phyloP scores from a whole-genome alignment of 2,797 vertebrate genomes.

The Knipowitschia caucasica region DNA sequence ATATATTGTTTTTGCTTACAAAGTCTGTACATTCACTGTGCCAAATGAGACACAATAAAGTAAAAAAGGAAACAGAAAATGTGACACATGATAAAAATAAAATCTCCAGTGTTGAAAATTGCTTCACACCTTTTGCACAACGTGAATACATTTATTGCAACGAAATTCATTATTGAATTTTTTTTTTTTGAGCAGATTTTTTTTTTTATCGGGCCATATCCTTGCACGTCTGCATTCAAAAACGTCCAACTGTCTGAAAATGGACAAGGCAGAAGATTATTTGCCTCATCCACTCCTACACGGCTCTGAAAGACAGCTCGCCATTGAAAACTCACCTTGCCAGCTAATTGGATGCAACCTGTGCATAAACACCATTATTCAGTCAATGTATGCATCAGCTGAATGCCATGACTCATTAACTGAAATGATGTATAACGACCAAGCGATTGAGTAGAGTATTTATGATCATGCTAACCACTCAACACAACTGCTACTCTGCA shows the following conservation, averaged over 20 bases:
- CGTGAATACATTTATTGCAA: no score
- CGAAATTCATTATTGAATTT: no score
- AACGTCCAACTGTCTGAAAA: background rate
- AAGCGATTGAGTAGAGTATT: background rate
- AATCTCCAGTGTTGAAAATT: background rate
- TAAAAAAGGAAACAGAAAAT: no score
- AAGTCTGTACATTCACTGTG: no score
- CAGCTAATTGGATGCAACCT: background rate
- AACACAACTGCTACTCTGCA: constrained; percentile 21
- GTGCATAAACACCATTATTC: background rate
- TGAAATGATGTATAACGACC: background rate
- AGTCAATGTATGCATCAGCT: background rate
- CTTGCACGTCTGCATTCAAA: background rate
- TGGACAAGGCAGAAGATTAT: background rate
- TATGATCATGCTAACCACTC: background rate
- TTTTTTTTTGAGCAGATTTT: background rate
- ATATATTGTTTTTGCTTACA: no score
- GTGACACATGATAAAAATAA: no score
- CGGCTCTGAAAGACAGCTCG: background rate
- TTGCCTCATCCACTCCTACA: background rate
- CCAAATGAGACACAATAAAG: no score
- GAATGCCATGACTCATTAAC: background rate
- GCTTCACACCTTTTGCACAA: no score
- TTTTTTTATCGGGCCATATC: background rate
- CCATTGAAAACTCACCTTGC: background rate